These are phyloP conservation scores for Gouania willdenowi DNA, from an alignment of 2,797 vertebrate species.

Conservation along the genomic window DNA sequence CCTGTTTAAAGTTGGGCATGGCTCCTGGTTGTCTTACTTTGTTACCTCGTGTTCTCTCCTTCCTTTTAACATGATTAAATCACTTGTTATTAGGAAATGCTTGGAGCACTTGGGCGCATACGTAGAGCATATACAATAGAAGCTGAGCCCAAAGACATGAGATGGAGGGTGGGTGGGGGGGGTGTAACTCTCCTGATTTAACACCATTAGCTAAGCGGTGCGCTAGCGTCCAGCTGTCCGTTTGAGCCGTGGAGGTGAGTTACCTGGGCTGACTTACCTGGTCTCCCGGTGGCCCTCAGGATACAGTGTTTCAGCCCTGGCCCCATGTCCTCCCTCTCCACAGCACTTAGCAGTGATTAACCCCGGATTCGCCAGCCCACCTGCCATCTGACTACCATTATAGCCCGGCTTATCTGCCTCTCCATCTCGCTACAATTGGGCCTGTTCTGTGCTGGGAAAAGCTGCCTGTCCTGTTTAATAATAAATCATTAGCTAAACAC, in stretches of 20 bases:
- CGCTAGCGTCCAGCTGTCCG: conserved; percentile 52
- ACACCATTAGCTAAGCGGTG: conserved; percentile 58
- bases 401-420: conserved; percentile 74
- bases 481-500: conserved; percentile 86
- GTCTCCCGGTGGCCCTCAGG: conserved; percentile 60
- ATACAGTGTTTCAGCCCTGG: conserved; percentile 71
- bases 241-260: conserved; percentile 39
- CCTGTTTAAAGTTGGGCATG: too few species aligned
- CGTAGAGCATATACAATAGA: conserved; percentile 59
- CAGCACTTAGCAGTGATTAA: conserved; percentile 85
- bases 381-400: conserved; percentile 83
- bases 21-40: conserved; percentile 21
- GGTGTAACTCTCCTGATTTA: conserved; percentile 51
- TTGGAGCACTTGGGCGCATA: conserved; percentile 59
- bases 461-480: conserved; percentile 76
- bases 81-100: conserved; percentile 67
- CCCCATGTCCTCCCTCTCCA: conserved; percentile 67
- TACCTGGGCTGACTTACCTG: conserved; percentile 70
- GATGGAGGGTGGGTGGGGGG: conserved; percentile 31
- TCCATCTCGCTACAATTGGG: conserved; percentile 77
- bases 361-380: conserved; percentile 74
- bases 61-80: conserved; percentile 66
- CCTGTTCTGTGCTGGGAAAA: conserved; percentile 53
- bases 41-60: conserved; percentile 40
- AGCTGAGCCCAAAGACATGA: conserved; percentile 43